phyloP scores from a whole-genome alignment of 53 echinoderm and acorn worm species.

The Arbacia lixula region DNA sequence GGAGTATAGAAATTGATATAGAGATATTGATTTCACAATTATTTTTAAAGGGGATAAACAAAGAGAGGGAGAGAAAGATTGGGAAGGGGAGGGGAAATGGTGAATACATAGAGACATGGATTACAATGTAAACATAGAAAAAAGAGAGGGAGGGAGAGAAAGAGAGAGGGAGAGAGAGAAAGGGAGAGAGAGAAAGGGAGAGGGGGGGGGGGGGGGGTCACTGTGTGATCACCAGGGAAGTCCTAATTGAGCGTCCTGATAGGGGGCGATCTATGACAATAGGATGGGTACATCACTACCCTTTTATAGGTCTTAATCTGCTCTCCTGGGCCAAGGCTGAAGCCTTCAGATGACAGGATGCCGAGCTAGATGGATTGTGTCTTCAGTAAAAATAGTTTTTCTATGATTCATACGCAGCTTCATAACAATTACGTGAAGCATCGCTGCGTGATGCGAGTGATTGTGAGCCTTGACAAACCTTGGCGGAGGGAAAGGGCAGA shows the following conservation, averaged over 20 bases:
- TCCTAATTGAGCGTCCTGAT: constrained; percentile 10
- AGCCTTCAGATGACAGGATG: background rate
- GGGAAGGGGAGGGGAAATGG: background rate
- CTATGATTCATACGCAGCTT: too few relatives aligned
- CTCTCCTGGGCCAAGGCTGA: constrained; percentile 2
- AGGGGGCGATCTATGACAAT: constrained; percentile 4
- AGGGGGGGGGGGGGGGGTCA: background rate
- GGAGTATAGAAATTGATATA: too few relatives aligned
- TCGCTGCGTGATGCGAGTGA: too few relatives aligned
- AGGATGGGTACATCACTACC: background rate
- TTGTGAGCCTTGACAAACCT: too few relatives aligned
- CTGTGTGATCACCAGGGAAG: constrained; percentile 10
- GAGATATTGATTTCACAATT: too few relatives aligned
- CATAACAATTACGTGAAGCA: too few relatives aligned
- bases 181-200: background rate
- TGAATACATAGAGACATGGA: background rate
- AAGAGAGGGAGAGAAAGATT: background rate
- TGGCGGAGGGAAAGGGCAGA: too few relatives aligned
- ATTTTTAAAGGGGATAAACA: too few relatives aligned
- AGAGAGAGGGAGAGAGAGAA: background rate
- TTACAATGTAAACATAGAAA: background rate
- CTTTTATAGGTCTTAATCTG: background rate
- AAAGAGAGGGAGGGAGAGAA: background rate
- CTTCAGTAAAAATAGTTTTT: background rate
- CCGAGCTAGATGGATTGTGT: background rate